Base-by-base conservation (phyloP, 2,888 invertebrate genomes). In the Flabesymbios commensalis region DNA sequence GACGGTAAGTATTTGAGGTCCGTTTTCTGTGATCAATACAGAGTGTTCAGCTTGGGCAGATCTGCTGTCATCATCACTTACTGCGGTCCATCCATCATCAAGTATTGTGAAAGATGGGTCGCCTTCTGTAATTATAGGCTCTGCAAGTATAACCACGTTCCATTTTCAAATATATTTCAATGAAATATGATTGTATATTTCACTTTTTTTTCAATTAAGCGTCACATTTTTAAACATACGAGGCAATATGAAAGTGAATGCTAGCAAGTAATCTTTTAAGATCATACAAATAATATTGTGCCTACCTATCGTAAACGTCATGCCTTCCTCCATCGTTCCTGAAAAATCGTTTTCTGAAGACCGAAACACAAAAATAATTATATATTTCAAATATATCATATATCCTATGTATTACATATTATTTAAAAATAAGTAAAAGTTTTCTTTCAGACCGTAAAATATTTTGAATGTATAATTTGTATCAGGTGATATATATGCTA, bases 31-130 rank as follows among this genome's bases (percentile, higher is more conserved):
- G 33, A 97, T 89, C 0, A 94, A 85, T 57, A 97, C 85, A 0
- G 96, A 96, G 78, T 96, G 94, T 83, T 97, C 97, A 72, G 88
- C 90, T 83, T 97, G 96, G 0, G 95, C 94, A 2, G 91, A 88
- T 71, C 95, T 86, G 0, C 92, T 87, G 65, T 88, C 86, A 76
- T 97, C 96, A 26, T 86, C 82, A 0, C 93, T 94, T 0, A 92
- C 86, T 0, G 92, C 91, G 0, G 98, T 96, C 97, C 98, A 99
- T 0, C 90, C 90, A 80, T 99, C 97, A 2, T 70, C 60, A 51
- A 78, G 65, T 19, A 77, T 70, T 14, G 66, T 56, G 31, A 91
- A 85, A 58, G 88, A 85, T 2, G 57, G 28, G 43, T 65, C 70
- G 3, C 84, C 84, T 71, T 92, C 90, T 1, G 90, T 88, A 19